Evolutionary conservation across 2,797 vertebrate genomes (phyloP), one percentile per base, ranked within the genome.

Genomic region (Yasuhikotakia modesta): DNA sequence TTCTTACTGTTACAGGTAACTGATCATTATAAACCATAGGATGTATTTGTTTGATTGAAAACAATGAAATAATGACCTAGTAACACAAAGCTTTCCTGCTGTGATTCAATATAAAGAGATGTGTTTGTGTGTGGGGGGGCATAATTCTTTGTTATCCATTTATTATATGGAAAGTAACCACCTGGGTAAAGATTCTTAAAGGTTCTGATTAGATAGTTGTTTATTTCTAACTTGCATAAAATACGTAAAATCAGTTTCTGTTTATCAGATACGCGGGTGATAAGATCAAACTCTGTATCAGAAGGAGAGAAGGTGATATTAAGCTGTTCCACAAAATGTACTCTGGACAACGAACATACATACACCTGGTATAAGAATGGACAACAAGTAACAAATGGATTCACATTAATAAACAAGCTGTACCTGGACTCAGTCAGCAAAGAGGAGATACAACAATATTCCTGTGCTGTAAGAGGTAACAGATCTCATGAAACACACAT

Each of bases 1-100:
- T 50, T 78, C 84, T 89, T 52, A 84, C 39, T 35, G 84, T 90
- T 65, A 83, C 64, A 86, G 87, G 87, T 90, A 85, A 21, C 17
- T 19, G n/a, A 6, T 53, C 32, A 1, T 35, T 4, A 7, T 35
- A 1, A 5, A 27, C 27, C 27, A 2, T 4, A 27, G 2, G 4
- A 27, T 27, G 27, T 27, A 27, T 27, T 27, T 27, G 27, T 27
- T 27, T 27, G 2, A 27, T 27, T 27, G 4, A 27, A 27, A 27
- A n/a, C n/a, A n/a, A n/a, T n/a, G n/a, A n/a, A n/a, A n/a, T n/a
- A n/a, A n/a, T n/a, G n/a, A n/a, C n/a, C n/a, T n/a, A n/a, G n/a
- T n/a, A n/a, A n/a, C n/a, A n/a, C n/a, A n/a, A n/a, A n/a, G n/a
- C n/a, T n/a, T n/a, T n/a, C n/a, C n/a, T n/a, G n/a, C n/a, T n/a